Evolutionary conservation across 2,797 vertebrate species (phyloP), one percentile per base, ranked within the genome.

Genomic region (Mastacembelus armatus): DNA sequence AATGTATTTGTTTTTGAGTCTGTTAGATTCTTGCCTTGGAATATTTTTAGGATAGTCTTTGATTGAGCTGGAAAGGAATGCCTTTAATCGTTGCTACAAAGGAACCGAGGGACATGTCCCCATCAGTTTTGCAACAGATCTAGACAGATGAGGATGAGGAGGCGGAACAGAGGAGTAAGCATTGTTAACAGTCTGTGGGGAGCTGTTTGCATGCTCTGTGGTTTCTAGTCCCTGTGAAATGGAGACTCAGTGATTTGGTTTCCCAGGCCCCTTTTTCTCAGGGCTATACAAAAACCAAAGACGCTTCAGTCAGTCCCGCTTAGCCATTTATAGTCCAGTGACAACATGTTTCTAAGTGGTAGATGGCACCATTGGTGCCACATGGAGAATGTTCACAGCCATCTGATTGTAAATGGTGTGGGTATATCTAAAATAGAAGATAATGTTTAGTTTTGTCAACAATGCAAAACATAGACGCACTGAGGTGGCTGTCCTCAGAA

Each of bases 61-160:
- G 87, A 91, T 90, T 85, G 84, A 89, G 73, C 85, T 75, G 83
- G 71, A 79, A 74, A 89, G 82, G 91, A 93, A 93, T 94, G 91
- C 78, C 90, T 94, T 92, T 92, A 90, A 93, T 88, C 85, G 82
- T 72, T 68, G 84, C 86, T 92, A 88, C 91, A 89, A 92, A 92
- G 82, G 77, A 81, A 63, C 76, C 58, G 74, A 88, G 86, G 88
- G 92, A 91, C 87, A 89, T 85, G 84, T 91, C 83, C 71, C 76
- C 76, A 68, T 88, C 75, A 81, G 72, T 87, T 71, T 82, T 86
- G 81, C 85, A 82, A 71, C 80, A 82, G 81, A 90, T 90, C 86
- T 71, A 84, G 78, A 89, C 79, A 83, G 85, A 88, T 87, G 84
- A 88, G 79, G 79, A 85, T 76, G 73, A 84, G 76, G 83, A 80